Percentiles rank a stretch among this genome's conserved stretches.
Conservation (phyloP, 2,888 invertebrate genomes). For the Drosophila mulleri region DNA sequence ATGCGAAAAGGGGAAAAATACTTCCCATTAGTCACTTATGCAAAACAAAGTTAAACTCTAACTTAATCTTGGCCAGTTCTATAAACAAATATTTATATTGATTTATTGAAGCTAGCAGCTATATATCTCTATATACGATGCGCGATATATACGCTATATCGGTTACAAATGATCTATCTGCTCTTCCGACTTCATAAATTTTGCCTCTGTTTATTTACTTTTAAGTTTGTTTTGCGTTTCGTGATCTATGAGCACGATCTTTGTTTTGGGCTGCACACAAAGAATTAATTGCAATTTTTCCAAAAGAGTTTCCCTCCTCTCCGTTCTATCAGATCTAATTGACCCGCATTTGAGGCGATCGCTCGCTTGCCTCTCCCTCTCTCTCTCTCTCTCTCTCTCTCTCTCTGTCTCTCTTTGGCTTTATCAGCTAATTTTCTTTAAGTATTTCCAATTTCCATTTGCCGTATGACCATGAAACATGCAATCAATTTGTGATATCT, state of each 20-base stretch:
- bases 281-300: constrained; percentile 26
- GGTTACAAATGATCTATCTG: neutral
- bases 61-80: neutral
- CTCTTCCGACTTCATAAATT: neutral
- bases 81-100: too few relatives aligned
- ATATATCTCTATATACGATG: neutral
- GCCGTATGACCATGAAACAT: constrained; percentile 58
- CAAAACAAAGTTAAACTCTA: too few relatives aligned
- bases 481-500: constrained; percentile 53
- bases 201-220: neutral
- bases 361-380: neutral
- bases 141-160: too few relatives aligned
- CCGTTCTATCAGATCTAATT: constrained; percentile 17
- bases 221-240: neutral
- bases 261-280: neutral
- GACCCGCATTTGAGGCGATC: constrained; percentile 37
- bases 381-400: neutral
- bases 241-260: neutral
- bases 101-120: neutral
- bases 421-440: constrained; percentile 54
- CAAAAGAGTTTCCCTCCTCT: constrained; percentile 3
- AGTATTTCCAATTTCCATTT: constrained; percentile 26
- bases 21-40: too few relatives aligned
- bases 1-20: too few relatives aligned
- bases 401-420: neutral